Conservation (phyloP, 35 echinoderm and acorn worm genomes). For the Lytechinus pictus region DNA sequence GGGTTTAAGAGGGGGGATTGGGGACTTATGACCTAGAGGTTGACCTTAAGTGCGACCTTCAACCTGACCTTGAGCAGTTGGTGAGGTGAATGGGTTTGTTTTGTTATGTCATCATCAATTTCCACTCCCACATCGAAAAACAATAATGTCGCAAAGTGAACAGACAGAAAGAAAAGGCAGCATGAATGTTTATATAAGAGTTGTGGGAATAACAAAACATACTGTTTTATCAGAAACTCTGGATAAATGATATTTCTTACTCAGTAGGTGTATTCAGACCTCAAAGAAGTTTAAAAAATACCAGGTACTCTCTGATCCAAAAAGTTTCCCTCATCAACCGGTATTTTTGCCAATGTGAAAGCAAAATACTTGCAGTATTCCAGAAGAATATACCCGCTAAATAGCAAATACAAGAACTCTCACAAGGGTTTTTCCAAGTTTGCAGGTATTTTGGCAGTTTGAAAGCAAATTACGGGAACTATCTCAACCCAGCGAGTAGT, state of each 20-base stretch:
- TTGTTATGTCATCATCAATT: constrained; percentile 6
- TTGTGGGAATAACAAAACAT: neutral
- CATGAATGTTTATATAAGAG: neutral
- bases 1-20: neutral
- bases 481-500: too few relatives aligned
- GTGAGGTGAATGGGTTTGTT: neutral
- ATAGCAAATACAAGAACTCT: too few relatives aligned
- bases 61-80: neutral
- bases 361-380: too few relatives aligned
- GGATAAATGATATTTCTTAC: neutral
- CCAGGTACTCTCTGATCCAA: too few relatives aligned
- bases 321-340: too few relatives aligned
- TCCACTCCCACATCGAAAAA: neutral
- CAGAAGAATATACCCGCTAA: too few relatives aligned
- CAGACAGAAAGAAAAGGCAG: neutral
- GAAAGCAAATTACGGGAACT: too few relatives aligned
- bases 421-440: too few relatives aligned
- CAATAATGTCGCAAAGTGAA: neutral
- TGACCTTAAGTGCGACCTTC: neutral
- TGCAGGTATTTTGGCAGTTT: too few relatives aligned
- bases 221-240: neutral
- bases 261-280: too few relatives aligned
- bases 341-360: too few relatives aligned
- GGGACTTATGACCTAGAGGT: neutral
- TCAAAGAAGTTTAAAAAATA: too few relatives aligned